phyloP scores from a whole-genome alignment of 2,888 invertebrate species.

The Incurvaria masculella region DNA sequence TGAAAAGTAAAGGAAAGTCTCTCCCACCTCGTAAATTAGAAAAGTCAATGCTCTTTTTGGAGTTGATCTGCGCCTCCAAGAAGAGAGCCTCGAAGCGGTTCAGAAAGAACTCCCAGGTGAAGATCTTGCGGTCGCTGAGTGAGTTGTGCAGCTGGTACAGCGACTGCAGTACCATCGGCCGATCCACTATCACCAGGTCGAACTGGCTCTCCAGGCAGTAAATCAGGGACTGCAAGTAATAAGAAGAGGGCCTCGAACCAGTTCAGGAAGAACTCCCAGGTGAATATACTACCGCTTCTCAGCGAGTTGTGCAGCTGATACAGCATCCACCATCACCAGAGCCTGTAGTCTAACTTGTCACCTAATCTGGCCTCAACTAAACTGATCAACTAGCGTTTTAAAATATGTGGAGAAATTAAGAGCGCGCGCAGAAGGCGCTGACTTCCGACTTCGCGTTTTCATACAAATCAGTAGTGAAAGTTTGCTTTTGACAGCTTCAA shows the following conservation, averaged over 20 bases:
- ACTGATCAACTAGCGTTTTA: too few species aligned
- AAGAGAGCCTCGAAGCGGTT: slow-evolving; percentile 94
- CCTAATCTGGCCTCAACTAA: too few species aligned
- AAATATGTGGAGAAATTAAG: too few species aligned
- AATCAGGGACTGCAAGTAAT: slow-evolving; percentile 79
- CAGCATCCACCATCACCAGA: slow-evolving; percentile 91
- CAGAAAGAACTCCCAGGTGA: slow-evolving; percentile 97
- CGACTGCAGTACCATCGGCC: slow-evolving; percentile 94
- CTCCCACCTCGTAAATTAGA: slow-evolving; percentile 72
- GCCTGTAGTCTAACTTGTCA: too few species aligned
- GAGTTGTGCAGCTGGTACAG: slow-evolving; percentile 93
- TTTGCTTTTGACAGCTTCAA: too few species aligned
- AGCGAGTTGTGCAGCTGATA: slow-evolving; percentile 93
- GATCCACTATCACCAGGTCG: slow-evolving; percentile 93
- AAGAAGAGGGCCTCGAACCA: slow-evolving; percentile 93
- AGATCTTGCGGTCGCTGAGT: slow-evolving; percentile 82
- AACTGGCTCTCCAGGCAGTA: slow-evolving; percentile 97
- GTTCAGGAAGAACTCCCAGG: slow-evolving; percentile 98
- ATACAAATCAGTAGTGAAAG: too few species aligned
- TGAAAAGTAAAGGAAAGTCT: neutral
- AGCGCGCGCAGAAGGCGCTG: too few species aligned
- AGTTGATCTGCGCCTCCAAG: slow-evolving; percentile 91
- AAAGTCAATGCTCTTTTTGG: slow-evolving; percentile 83
- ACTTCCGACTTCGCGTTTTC: too few species aligned
- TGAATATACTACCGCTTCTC: slow-evolving; percentile 83